Base-by-base conservation (phyloP, 2,113 vertebrate genomes). In the Hemiscyllium ocellatum region DNA sequence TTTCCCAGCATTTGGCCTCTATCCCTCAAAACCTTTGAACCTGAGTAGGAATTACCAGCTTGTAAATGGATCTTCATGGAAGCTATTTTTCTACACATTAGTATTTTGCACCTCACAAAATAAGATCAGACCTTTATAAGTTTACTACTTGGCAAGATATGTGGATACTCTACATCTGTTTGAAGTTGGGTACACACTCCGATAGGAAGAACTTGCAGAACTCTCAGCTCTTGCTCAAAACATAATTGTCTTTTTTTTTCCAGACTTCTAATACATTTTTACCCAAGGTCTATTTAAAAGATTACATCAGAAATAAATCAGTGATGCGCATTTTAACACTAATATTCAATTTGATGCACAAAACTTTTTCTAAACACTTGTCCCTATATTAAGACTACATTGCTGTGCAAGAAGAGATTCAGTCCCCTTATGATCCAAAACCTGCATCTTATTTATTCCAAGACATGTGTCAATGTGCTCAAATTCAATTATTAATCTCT, bases 61-160 rank as follows among this genome's bases (percentile, higher is more conserved):
- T 93, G 33, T 37, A 68, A 93, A n/a, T 66, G 19, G 56, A 93
- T 19, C 17, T 56, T 91, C 13, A 13, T n/a, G 33, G 33, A 93
- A 37, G 61, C 19, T 37, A 37, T 37, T 19, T 37, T 37, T 37
- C 61, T 19, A 93, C 33, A 66, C 37, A 22, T 12, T 68, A 68
- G 19, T 37, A 65, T 66, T 91, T 66, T 93, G 89, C 4, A 65
- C 61, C 61, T 66, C 61, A n/a, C 87, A 66, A 93, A 66, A 7
- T 66, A 66, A 37, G 29, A 66, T 66, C 66, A 72, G 8, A 72
- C 22, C 68, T 95, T 95, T 95, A 47, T 3, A 72, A 72, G 66
- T 50, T 70, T 72, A 29, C 22, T 95, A 70, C 72, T 95, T 95
- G 93, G 93, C 37, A 95, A 95, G 93, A 42, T 12, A 95, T 72